Conservation (phyloP, 2,797 vertebrate species). For the Diplodus sargus region DNA sequence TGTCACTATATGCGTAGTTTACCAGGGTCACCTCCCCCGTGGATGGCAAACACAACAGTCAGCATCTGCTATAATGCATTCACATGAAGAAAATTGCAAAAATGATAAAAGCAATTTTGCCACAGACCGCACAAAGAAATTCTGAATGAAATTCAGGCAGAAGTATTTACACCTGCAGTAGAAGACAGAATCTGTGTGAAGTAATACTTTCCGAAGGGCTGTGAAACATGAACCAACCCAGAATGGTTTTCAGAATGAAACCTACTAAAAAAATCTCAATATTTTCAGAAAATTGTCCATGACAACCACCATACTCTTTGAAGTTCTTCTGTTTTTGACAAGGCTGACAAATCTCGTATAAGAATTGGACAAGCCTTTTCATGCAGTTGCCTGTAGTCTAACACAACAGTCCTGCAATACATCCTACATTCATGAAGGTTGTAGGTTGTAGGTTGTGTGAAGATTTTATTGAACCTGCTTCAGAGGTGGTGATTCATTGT, state of each 20-base stretch:
- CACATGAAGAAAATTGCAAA: constrained; percentile 34
- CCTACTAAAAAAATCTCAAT: background rate
- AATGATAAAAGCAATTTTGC: constrained; percentile 43
- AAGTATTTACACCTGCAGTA: constrained; percentile 34
- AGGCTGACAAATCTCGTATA: constrained; percentile 20
- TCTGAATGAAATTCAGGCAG: constrained; percentile 23
- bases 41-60: constrained; percentile 44
- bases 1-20: constrained; percentile 15
- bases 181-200: constrained; percentile 7
- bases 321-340: constrained; percentile 9
- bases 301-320: constrained; percentile 9
- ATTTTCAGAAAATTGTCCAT: constrained; percentile 11
- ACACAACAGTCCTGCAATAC: background rate
- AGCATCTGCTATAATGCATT: constrained; percentile 48
- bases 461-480: background rate
- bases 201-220: constrained; percentile 3
- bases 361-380: background rate
- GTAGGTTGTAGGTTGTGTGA: too few species aligned
- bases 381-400: background rate
- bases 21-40: constrained; percentile 28
- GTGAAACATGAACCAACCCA: constrained; percentile 1
- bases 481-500: background rate
- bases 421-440: background rate
- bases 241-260: constrained; percentile 1
- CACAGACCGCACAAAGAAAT: constrained; percentile 34